A percentile compares a stretch with the other conserved stretches of the same genome.
Evolutionary conservation across 2,888 invertebrate genomes (phyloP).

Genomic region (Watsonalla cultraria): DNA sequence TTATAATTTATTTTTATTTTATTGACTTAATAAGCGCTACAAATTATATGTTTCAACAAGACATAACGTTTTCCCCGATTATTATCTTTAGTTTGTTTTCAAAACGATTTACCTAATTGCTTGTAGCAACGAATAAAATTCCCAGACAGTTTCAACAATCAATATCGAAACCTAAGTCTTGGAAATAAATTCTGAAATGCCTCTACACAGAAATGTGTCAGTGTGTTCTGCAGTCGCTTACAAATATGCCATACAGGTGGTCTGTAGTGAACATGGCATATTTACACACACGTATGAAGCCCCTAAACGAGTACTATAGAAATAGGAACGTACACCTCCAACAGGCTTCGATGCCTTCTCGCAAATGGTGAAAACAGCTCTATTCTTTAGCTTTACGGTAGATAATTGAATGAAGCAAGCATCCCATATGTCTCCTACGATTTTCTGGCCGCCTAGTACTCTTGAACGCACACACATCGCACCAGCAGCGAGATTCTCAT

Average conservation of each 20-base stretch:
- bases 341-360: constrained; percentile 16
- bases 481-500: constrained; percentile 46
- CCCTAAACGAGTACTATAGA: constrained; percentile 13
- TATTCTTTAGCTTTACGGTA: constrained; percentile 5
- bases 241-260: constrained; percentile 29
- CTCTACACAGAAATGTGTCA: background rate
- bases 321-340: constrained; percentile 22
- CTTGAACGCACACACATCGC: constrained; percentile 58
- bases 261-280: constrained; percentile 10
- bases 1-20: no score
- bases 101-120: background rate
- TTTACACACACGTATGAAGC: constrained; percentile 19
- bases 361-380: constrained; percentile 7
- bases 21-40: no score
- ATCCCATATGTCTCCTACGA: constrained; percentile 25
- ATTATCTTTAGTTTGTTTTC: background rate
- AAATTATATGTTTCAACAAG: no score
- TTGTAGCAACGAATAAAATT: background rate
- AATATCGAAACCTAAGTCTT: background rate
- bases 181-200: background rate
- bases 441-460: constrained; percentile 62
- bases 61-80: no score
- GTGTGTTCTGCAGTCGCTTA: constrained; percentile 1
- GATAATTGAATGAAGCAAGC: constrained; percentile 16
- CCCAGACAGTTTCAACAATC: background rate